Conservation (phyloP, 2,113 vertebrate genomes). For the Saccopteryx leptura region DNA sequence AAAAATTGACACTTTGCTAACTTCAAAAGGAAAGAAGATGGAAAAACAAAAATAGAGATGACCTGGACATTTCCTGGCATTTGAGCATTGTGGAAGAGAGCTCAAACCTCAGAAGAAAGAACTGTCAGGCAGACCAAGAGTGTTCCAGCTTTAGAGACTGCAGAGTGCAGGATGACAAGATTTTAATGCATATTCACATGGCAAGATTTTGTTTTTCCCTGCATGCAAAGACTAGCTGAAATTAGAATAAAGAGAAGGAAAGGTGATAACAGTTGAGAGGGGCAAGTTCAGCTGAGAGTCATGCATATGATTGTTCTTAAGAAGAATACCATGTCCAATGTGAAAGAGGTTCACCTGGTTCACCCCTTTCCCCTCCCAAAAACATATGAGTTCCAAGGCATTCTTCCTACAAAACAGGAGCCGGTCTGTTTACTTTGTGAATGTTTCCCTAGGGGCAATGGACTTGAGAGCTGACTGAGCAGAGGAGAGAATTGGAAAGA, state of each 20-base stretch:
- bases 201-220: neutral
- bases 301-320: neutral
- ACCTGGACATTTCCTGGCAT: neutral
- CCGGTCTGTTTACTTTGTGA: neutral
- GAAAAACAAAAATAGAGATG: neutral
- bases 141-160: neutral
- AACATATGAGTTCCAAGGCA: neutral
- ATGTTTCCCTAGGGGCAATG: neutral
- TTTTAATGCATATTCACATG: neutral
- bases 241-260: neutral
- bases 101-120: neutral
- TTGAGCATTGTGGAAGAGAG: neutral
- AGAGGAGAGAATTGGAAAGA: neutral
- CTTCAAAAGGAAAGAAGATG: neutral
- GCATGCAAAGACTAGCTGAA: neutral
- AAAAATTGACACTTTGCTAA: neutral
- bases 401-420: fast-evolving
- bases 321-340: neutral
- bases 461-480: neutral
- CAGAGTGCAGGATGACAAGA: neutral
- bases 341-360: neutral
- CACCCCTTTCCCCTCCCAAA: neutral
- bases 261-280: neutral
- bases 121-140: neutral
- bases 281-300: neutral